Evolutionary conservation across 2,888 invertebrate species (phyloP).

Genomic region (Dryococelus australis): DNA sequence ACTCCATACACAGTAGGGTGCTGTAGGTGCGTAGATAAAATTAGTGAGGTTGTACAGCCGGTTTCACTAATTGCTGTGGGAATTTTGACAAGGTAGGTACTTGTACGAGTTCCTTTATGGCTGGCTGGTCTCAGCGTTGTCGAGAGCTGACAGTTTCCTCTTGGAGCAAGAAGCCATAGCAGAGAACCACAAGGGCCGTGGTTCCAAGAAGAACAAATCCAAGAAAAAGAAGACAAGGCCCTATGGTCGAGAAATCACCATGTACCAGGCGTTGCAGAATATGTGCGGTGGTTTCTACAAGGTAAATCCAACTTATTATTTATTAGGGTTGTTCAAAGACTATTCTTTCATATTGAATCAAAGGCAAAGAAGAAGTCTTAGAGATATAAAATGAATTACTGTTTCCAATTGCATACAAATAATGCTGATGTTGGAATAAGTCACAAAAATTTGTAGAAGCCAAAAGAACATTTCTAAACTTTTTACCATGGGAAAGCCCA

Average conservation of each 20-base stretch:
- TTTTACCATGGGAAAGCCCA: too few relatives aligned
- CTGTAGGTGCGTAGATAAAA: too few relatives aligned
- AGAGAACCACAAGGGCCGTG: slow-evolving; percentile 58
- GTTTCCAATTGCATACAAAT: too few relatives aligned
- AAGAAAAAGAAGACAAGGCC: slow-evolving; percentile 76
- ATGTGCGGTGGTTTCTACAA: slow-evolving; percentile 96
- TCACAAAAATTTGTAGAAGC: too few relatives aligned
- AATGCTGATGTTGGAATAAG: too few relatives aligned
- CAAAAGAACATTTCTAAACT: too few relatives aligned
- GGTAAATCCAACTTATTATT: slow-evolving; percentile 59
- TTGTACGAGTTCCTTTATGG: slow-evolving; percentile 93
- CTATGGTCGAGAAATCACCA: slow-evolving; percentile 83
- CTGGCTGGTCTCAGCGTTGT: slow-evolving; percentile 90
- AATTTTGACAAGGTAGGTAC: slow-evolving; percentile 66
- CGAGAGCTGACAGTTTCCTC: slow-evolving; percentile 86
- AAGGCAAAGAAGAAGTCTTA: not conserved
- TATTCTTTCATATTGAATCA: too few relatives aligned
- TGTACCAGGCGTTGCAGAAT: slow-evolving; percentile 90
- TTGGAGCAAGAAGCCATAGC: slow-evolving; percentile 74
- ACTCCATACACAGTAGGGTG: too few relatives aligned
- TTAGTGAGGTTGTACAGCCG: too few relatives aligned
- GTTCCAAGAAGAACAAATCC: slow-evolving; percentile 61
- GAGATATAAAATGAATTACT: not conserved
- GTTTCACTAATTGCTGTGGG: too few relatives aligned
- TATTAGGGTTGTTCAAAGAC: not conserved